Percentiles rank a stretch among this genome's conserved stretches.
Evolutionary conservation across 1,140 invertebrate species (phyloP).

Genomic region (Rhynchophorus ferrugineus): DNA sequence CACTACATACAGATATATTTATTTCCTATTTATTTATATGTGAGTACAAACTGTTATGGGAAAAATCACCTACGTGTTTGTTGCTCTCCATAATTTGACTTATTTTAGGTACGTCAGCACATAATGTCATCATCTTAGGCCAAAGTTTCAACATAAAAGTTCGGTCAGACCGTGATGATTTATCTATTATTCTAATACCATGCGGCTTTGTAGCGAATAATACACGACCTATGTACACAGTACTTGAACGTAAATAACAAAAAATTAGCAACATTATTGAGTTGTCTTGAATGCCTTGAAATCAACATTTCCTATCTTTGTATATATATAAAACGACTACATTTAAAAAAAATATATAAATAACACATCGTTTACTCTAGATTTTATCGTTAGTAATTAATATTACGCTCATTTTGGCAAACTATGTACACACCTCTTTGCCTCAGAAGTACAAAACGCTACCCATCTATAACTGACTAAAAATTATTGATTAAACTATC

Average conservation of each 20-base stretch:
- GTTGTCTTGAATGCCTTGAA: neutral
- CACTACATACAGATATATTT: no score
- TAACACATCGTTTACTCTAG: neutral
- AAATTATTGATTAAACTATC: constrained; percentile 7
- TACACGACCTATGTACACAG: neutral
- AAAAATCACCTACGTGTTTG: no score
- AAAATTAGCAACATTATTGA: neutral
- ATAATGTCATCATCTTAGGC: no score
- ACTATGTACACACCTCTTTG: constrained; percentile 11
- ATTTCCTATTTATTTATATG: no score
- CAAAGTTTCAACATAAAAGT: no score
- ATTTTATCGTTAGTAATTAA: constrained; percentile 14
- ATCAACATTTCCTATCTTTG: neutral
- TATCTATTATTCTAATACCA: no score
- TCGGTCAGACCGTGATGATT: no score
- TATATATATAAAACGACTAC: neutral
- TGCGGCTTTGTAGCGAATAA: neutral
- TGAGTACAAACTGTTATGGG: no score
- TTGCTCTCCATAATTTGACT: no score
- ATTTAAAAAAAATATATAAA: constrained; percentile 3
- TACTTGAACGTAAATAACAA: neutral
- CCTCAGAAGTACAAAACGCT: constrained; percentile 10
- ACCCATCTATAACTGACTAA: constrained; percentile 3
- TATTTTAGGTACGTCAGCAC: no score
- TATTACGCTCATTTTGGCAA: constrained; percentile 18